phyloP scores from a whole-genome alignment of 2,888 invertebrate species.

The Phanerotoma sp. region DNA sequence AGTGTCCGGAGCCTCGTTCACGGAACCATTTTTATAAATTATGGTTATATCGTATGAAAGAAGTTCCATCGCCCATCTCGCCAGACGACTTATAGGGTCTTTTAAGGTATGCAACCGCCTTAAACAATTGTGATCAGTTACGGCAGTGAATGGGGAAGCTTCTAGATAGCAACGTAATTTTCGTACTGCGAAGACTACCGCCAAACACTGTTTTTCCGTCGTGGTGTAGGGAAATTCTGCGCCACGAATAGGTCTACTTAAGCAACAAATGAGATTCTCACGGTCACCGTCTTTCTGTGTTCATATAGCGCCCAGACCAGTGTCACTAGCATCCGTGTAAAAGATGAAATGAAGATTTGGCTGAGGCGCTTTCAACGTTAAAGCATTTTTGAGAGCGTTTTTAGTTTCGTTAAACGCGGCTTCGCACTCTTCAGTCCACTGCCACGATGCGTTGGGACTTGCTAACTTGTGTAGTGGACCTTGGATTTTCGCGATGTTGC shows the following conservation, averaged over 20 bases:
- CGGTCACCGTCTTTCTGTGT: slow-evolving; percentile 28
- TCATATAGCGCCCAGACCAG: slow-evolving; percentile 28
- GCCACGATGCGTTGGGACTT: slow-evolving; percentile 23
- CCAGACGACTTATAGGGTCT: slow-evolving; percentile 6
- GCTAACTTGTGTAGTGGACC: slow-evolving; percentile 26
- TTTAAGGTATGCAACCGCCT: slow-evolving; percentile 18
- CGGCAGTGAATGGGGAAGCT: slow-evolving; percentile 27
- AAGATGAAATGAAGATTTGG: too few species aligned
- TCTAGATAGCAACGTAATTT: slow-evolving; percentile 26
- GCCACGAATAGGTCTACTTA: slow-evolving; percentile 25
- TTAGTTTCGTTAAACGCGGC: slow-evolving; percentile 23
- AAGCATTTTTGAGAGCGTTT: slow-evolving; percentile 5
- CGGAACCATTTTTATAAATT: not conserved
- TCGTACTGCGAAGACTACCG: slow-evolving; percentile 20
- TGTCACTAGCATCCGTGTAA: slow-evolving; percentile 31
- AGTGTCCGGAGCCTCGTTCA: not conserved
- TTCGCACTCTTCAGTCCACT: slow-evolving; percentile 27
- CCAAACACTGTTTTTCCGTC: slow-evolving; percentile 22
- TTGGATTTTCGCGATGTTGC: slow-evolving; percentile 17
- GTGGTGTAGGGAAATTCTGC: slow-evolving; percentile 25
- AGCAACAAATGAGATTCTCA: slow-evolving; percentile 23
- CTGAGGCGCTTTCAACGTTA: slow-evolving; percentile 19
- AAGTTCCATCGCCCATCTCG: slow-evolving; percentile 1
- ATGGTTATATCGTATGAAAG: not conserved
- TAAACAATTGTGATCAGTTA: slow-evolving; percentile 35